A percentile compares a stretch with the other conserved stretches of the same genome.
Evolutionary conservation across 2,113 vertebrate genomes (phyloP).

Genomic region (Ammospiza nelsoni): DNA sequence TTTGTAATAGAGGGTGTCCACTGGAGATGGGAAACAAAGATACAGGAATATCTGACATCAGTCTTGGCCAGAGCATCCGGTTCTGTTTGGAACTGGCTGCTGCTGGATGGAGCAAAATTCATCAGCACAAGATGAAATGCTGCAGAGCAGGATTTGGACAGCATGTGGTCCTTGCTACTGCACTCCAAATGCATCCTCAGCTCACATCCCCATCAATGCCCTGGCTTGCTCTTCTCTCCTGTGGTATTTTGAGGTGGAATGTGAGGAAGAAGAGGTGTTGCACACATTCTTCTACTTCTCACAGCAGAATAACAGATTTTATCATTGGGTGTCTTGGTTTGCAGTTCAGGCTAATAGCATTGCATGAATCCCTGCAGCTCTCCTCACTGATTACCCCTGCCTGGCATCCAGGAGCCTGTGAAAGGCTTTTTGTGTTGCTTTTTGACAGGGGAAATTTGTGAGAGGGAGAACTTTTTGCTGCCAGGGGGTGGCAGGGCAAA

Average conservation of each 20-base stretch:
- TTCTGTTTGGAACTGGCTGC: conserved; percentile 6
- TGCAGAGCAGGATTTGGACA: background rate
- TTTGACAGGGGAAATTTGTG: background rate
- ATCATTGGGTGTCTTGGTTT: background rate
- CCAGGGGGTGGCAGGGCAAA: background rate
- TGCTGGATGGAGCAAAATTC: background rate
- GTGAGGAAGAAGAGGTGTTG: background rate
- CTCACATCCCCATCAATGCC: background rate
- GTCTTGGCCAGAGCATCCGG: background rate
- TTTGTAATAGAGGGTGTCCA: conserved; percentile 26
- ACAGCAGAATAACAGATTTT: background rate
- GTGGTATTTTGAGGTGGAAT: background rate
- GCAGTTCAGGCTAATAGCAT: background rate
- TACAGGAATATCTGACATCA: conserved; percentile 46
- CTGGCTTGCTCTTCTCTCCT: background rate
- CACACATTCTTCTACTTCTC: background rate
- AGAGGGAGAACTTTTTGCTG: background rate
- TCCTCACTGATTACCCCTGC: background rate
- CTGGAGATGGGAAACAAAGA: conserved; percentile 7
- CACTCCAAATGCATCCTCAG: background rate
- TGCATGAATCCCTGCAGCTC: background rate
- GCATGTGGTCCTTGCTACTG: background rate
- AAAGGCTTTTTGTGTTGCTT: conserved; percentile 16
- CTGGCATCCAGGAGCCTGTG: background rate
- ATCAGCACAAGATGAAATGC: background rate